Base-by-base conservation (phyloP, 2,113 vertebrate species). In the Bubo bubo region DNA sequence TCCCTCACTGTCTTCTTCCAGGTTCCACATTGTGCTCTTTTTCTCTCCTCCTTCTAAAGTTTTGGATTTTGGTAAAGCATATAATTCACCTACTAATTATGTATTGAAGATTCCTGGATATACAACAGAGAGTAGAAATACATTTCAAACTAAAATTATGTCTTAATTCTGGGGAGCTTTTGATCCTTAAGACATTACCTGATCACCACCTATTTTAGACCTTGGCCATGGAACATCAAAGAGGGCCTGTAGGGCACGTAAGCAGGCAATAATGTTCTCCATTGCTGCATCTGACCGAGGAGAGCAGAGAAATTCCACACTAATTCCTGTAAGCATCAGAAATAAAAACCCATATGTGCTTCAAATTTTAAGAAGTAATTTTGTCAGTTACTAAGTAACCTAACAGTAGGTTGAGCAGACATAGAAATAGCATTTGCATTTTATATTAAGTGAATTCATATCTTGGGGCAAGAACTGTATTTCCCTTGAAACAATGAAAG, bases 221-320 rank as follows among this genome's bases (percentile, higher is more conserved):
- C 99, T 98, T 5, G 99, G 98, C 99, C 99, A 99, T 2, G 98
- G 96, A 75, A 99, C 98, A 55, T 99, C 98, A 0, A 99, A 98
- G 80, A 99, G 98, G 28, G 98, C 97, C 95, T 99, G 98, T 50
- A 99, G 98, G 11, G 99, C 99, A 70, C 45, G 98, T 84, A 99
- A 96, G 95, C 99, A 99, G 80, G 99, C 98, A 80, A 97, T 98
- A 70, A 99, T 99, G 94, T 98, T 99, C 94, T 99, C 99, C 98
- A 99, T 99, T 93, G 99, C 98, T 95, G 98, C 98, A 89, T 99
- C 98, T 35, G 98, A 99, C 60, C 98, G 98, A 17, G 98, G 99
- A 28, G 99, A 99, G 94, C 99, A 99, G 22, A 99, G 98, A 97
- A 99, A 99, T 98, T 99, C 99, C 93, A 99, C 98, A 26, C 99